Evolutionary conservation across 1,140 invertebrate genomes (phyloP).

Genomic region (Apis laboriosa): DNA sequence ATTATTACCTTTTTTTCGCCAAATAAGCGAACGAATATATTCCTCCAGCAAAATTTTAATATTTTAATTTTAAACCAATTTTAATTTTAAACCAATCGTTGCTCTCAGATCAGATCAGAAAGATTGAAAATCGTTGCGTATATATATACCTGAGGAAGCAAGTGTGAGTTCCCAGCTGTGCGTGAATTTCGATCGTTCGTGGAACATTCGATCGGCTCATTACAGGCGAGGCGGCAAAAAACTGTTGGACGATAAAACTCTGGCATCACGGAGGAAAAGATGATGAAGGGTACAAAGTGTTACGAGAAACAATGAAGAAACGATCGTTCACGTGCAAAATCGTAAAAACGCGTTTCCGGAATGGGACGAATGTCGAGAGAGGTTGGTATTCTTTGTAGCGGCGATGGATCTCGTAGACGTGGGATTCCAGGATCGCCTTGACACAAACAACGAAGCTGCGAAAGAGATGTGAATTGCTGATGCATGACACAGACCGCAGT

Average conservation of each 20-base stretch:
- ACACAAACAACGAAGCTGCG: slow-evolving; percentile 52
- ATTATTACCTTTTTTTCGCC: no score
- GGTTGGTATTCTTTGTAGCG: neutral
- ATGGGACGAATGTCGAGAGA: slow-evolving; percentile 5
- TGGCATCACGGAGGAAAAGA: neutral
- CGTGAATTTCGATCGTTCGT: neutral
- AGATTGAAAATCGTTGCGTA: no score
- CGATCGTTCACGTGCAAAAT: slow-evolving; percentile 5
- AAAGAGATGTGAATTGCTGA: slow-evolving; percentile 67
- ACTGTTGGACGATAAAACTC: neutral
- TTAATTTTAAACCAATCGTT: no score
- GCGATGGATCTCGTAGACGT: slow-evolving; percentile 23
- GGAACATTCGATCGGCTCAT: neutral
- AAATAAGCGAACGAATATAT: no score
- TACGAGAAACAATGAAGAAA: slow-evolving; percentile 9
- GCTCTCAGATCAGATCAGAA: no score
- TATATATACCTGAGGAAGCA: neutral
- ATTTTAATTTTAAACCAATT: no score
- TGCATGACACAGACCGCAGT: slow-evolving; percentile 80
- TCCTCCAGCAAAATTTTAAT: no score
- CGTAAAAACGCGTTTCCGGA: slow-evolving; percentile 51
- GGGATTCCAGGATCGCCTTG: slow-evolving; percentile 55
- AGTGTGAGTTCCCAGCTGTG: neutral
- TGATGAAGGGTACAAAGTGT: slow-evolving; percentile 28
- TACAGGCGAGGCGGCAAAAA: neutral